Conservation (phyloP, 1,140 invertebrate genomes). For the Potamilus streckersoni region DNA sequence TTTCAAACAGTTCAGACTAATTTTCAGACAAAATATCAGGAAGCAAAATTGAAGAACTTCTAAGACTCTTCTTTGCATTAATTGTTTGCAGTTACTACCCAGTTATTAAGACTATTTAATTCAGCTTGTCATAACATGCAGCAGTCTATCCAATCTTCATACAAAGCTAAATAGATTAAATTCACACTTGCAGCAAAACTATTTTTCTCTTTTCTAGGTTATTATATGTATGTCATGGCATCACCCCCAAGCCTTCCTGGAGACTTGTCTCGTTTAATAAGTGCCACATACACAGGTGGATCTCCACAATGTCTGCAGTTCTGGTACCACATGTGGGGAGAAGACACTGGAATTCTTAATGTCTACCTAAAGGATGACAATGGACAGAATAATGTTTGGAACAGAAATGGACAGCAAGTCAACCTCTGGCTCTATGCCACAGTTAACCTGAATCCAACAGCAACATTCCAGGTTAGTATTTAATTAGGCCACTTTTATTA, state of each 20-base stretch:
- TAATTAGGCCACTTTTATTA: too few relatives aligned
- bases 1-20: too few relatives aligned
- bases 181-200: slow-evolving; percentile 1
- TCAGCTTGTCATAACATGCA: too few relatives aligned
- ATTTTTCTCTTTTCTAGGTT: slow-evolving; percentile 36
- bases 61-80: too few relatives aligned
- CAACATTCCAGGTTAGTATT: too few relatives aligned
- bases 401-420: slow-evolving; percentile 45
- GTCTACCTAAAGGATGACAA: slow-evolving; percentile 40
- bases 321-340: slow-evolving; percentile 84
- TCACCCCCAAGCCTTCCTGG: slow-evolving; percentile 47
- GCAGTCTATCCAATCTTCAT: too few relatives aligned
- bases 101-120: too few relatives aligned
- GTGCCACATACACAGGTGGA: slow-evolving; percentile 27
- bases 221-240: slow-evolving; percentile 64
- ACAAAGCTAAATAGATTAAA: neutral
- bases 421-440: slow-evolving; percentile 55
- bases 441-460: slow-evolving; percentile 31
- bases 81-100: too few relatives aligned
- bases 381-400: slow-evolving; percentile 32
- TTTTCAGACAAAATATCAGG: too few relatives aligned
- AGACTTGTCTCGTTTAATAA: slow-evolving; percentile 52
- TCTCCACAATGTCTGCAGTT: slow-evolving; percentile 68
- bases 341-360: slow-evolving; percentile 49
- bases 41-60: too few relatives aligned